Evolutionary conservation across 2,888 invertebrate genomes (phyloP).

Genomic region (Pachymerium ferrugineum): DNA sequence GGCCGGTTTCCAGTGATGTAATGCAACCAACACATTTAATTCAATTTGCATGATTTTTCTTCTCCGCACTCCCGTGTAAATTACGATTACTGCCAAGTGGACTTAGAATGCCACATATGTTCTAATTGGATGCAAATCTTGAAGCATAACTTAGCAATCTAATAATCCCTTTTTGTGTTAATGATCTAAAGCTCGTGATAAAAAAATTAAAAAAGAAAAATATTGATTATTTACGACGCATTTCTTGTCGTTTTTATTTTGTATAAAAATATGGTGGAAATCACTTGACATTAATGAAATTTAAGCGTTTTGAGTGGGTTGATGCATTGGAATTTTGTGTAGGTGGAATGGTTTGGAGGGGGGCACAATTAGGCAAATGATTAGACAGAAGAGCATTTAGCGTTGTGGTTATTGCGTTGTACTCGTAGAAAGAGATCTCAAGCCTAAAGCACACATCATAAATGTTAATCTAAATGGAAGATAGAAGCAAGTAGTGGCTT

Average conservation of each 20-base stretch:
- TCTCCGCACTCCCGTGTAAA: slow-evolving; percentile 20
- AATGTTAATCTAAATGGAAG: neutral
- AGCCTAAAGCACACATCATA: neutral
- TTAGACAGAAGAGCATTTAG: neutral
- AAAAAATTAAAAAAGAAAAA: neutral
- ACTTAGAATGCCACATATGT: slow-evolving; percentile 30
- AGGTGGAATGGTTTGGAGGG: neutral
- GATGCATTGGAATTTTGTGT: neutral
- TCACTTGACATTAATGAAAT: neutral
- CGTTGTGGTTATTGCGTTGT: neutral
- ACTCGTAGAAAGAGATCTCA: neutral
- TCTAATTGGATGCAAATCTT: slow-evolving; percentile 28
- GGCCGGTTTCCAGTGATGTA: slow-evolving; percentile 29
- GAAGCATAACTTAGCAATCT: neutral
- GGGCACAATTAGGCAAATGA: neutral
- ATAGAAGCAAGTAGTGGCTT: neutral
- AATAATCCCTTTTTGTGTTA: slow-evolving; percentile 1
- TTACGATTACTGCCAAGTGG: slow-evolving; percentile 33
- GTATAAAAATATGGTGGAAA: neutral
- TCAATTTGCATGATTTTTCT: slow-evolving; percentile 34
- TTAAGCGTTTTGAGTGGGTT: neutral
- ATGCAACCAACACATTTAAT: slow-evolving; percentile 34
- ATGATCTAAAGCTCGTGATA: neutral
- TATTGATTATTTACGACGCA: neutral
- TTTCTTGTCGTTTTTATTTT: neutral